phyloP scores from a whole-genome alignment of 2,797 vertebrate species.

The Cossypha heuglini region DNA sequence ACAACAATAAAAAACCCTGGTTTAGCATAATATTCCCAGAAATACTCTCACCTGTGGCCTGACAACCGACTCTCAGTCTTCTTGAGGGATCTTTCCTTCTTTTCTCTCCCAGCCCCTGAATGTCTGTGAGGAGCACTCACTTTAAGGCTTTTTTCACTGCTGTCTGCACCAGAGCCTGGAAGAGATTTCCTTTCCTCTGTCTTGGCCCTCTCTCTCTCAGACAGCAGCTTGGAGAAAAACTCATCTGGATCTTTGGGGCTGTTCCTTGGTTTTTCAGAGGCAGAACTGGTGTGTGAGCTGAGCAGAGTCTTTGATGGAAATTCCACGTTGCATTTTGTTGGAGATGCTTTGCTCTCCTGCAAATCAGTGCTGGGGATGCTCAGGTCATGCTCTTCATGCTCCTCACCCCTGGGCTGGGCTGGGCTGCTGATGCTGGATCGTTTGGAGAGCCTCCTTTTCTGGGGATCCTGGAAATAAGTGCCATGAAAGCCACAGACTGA shows the following conservation, averaged over 20 bases:
- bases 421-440: not conserved
- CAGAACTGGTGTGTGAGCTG: not conserved
- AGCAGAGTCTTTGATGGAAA: not conserved
- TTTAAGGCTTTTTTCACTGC: not conserved
- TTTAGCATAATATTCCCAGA: not conserved
- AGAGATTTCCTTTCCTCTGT: not conserved
- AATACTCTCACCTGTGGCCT: slow-evolving; percentile 66
- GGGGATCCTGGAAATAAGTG: slow-evolving; percentile 55
- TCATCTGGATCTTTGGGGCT: not conserved
- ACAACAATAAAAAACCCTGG: not conserved
- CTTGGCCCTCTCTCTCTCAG: not conserved
- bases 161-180: not conserved
- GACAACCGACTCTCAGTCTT: slow-evolving; percentile 4
- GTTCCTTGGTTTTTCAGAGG: slow-evolving; percentile 2
- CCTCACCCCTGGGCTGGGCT: slow-evolving; percentile 14
- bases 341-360: not conserved
- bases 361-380: not conserved
- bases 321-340: not conserved
- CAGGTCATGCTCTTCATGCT: not conserved
- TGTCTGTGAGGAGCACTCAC: not conserved
- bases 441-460: slow-evolving; percentile 54
- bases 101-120: slow-evolving; percentile 42
- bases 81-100: slow-evolving; percentile 1
- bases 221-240: not conserved
- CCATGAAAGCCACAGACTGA: not conserved